phyloP scores from a whole-genome alignment of 1,140 invertebrate genomes.

The Marisa cornuarietis region DNA sequence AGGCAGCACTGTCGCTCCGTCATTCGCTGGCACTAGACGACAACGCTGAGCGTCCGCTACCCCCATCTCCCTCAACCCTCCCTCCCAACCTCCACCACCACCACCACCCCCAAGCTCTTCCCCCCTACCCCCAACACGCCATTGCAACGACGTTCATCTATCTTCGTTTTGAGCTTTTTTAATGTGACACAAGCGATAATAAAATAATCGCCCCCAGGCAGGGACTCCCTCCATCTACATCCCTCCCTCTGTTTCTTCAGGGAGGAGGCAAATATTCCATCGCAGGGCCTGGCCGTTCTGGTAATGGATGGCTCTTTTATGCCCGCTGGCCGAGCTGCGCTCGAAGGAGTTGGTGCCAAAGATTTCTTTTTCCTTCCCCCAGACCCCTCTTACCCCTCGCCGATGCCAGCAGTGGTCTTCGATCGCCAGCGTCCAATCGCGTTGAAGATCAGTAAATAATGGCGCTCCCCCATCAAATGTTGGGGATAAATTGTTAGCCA shows the following conservation, averaged over 20 bases:
- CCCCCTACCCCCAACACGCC: not conserved
- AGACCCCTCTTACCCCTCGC: not conserved
- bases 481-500: constrained; percentile 19
- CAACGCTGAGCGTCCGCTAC: not conserved
- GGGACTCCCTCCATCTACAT: not conserved
- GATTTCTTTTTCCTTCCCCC: not conserved
- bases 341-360: not conserved
- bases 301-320: constrained; percentile 32
- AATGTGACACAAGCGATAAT: constrained; percentile 35
- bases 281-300: not conserved
- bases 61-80: not conserved
- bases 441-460: constrained; percentile 22
- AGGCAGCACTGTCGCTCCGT: constrained; percentile 18
- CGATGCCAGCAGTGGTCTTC: constrained; percentile 3
- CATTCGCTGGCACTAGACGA: constrained; percentile 7
- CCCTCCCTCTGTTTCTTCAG: constrained; percentile 12
- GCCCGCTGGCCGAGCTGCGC: not conserved
- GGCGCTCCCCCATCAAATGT: constrained; percentile 11
- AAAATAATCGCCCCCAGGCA: constrained; percentile 28
- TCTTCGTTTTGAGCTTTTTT: constrained; percentile 32
- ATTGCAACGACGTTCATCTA: constrained; percentile 17
- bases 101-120: not conserved
- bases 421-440: constrained; percentile 17
- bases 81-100: not conserved
- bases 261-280: constrained; percentile 30